Evolutionary conservation across 2,113 vertebrate genomes (phyloP).

Genomic region (Aythya baeri): DNA sequence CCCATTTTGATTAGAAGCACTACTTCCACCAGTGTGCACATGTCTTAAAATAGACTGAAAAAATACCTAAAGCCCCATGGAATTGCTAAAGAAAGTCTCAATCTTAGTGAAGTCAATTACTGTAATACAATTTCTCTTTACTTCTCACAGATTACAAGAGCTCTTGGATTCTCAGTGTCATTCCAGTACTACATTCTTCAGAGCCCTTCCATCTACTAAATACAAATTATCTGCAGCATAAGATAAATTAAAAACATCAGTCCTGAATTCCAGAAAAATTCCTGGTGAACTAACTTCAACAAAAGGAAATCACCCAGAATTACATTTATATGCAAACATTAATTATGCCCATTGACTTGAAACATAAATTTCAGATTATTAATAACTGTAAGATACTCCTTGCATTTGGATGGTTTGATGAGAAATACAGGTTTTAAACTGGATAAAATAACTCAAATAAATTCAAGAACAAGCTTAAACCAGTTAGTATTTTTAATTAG

Average conservation of each 20-base stretch:
- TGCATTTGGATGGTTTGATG: neutral
- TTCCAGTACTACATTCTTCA: neutral
- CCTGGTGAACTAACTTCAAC: neutral
- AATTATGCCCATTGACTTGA: neutral
- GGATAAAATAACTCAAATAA: neutral
- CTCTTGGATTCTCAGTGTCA: conserved; percentile 13
- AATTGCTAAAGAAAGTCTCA: conserved; percentile 23
- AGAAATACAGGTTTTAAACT: neutral
- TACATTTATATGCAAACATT: neutral
- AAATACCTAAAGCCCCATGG: conserved; percentile 42
- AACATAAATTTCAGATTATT: neutral
- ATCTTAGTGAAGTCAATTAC: conserved; percentile 62
- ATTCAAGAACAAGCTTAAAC: neutral
- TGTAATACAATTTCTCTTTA: conserved; percentile 48
- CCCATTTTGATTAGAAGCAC: conserved; percentile 63
- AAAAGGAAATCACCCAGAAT: neutral
- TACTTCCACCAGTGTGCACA: conserved; percentile 13
- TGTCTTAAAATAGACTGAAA: conserved; percentile 58
- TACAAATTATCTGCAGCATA: neutral
- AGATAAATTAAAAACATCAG: neutral
- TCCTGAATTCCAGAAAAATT: conserved; percentile 1
- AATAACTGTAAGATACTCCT: neutral
- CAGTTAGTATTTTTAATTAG: neutral
- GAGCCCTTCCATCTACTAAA: neutral
- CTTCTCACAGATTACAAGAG: conserved; percentile 30